Percentiles rank a stretch among this genome's conserved stretches.
Conservation (phyloP, 1,140 invertebrate species). For the Brachionus angularis region DNA sequence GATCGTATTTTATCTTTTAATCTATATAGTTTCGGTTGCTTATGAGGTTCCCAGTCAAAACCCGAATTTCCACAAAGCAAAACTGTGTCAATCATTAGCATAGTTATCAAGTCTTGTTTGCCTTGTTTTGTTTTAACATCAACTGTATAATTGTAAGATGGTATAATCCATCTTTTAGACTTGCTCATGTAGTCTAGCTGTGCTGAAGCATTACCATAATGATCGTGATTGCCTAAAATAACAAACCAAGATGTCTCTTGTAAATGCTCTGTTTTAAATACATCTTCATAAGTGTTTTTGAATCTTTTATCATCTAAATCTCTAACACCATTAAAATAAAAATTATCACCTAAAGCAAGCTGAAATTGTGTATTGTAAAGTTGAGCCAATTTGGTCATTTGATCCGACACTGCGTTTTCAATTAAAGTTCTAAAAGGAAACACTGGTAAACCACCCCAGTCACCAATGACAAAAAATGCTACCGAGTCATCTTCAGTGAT, state of each 20-base stretch:
- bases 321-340: constrained; percentile 48
- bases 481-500: background rate
- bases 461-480: constrained; percentile 35
- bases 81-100: constrained; percentile 60
- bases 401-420: constrained; percentile 11
- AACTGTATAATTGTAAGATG: constrained; percentile 54
- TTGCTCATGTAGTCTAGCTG: constrained; percentile 54
- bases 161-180: constrained; percentile 57
- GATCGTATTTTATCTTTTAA: constrained; percentile 16
- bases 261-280: constrained; percentile 46
- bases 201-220: constrained; percentile 57
- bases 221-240: constrained; percentile 58
- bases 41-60: constrained; percentile 45
- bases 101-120: constrained; percentile 48
- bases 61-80: constrained; percentile 58
- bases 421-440: constrained; percentile 48
- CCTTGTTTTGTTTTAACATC: constrained; percentile 48
- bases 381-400: constrained; percentile 37
- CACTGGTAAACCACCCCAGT: constrained; percentile 54
- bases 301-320: constrained; percentile 48
- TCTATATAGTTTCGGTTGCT: constrained; percentile 21
- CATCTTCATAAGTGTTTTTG: constrained; percentile 49
- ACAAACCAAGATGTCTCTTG: constrained; percentile 55
- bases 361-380: constrained; percentile 37
- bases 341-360: constrained; percentile 49